phyloP scores from a whole-genome alignment of 1,140 invertebrate genomes.

The Drosophila nasuta region DNA sequence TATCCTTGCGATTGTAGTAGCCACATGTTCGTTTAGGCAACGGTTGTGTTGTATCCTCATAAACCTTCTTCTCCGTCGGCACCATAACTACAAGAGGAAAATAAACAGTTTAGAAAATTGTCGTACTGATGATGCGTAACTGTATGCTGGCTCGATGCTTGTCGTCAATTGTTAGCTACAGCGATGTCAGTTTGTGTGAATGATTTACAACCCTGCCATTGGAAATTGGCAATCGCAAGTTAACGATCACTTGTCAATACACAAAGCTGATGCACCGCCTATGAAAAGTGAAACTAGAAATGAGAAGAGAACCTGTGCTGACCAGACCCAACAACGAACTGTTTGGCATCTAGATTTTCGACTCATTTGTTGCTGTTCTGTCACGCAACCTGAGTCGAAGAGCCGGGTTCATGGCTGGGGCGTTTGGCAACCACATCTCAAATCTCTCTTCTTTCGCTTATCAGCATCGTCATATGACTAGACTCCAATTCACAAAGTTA shows the following conservation, averaged over 20 bases:
- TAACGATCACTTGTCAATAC: conserved; percentile 30
- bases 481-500: conserved; percentile 13
- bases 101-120: background rate
- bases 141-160: background rate
- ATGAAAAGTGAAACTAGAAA: too few relatives aligned
- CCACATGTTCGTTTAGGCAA: conserved; percentile 15
- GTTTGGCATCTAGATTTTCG: background rate
- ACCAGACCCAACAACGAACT: background rate
- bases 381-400: background rate
- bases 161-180: background rate
- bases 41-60: conserved; percentile 68
- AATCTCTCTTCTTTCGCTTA: conserved; percentile 20
- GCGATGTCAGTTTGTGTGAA: background rate
- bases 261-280: background rate
- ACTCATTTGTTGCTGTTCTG: background rate
- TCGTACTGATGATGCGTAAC: background rate
- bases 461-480: conserved; percentile 29
- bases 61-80: conserved; percentile 59
- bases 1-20: conserved; percentile 70
- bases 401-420: conserved; percentile 27
- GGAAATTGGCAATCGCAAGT: background rate
- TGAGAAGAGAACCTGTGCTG: too few relatives aligned
- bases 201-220: conserved; percentile 11
- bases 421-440: conserved; percentile 6
- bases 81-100: background rate